A percentile compares a stretch with the other conserved stretches of the same genome.
These are phyloP conservation scores for Stegodyphus mimosarum DNA, from an alignment of 1,140 invertebrate genomes.

Conservation along the genomic window DNA sequence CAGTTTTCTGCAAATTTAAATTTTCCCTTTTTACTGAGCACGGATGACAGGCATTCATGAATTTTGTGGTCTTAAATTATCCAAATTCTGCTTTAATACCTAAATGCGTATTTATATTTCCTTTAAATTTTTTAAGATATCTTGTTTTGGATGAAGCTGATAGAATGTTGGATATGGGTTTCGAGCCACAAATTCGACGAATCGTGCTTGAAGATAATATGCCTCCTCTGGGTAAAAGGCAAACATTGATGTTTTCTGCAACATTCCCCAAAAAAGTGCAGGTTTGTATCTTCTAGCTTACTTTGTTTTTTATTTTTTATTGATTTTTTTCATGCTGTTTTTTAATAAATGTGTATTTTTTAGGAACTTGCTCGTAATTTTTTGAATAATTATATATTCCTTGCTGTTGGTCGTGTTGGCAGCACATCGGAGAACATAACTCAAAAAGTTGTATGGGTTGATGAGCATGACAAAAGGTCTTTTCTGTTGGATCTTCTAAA, in stretches of 20 bases:
- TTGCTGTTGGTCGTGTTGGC: conserved; percentile 98
- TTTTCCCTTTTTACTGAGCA: neutral
- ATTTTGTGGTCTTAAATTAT: neutral
- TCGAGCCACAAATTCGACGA: conserved; percentile 71
- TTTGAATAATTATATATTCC: conserved; percentile 97
- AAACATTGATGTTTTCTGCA: conserved; percentile 65
- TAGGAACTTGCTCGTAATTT: conserved; percentile 94
- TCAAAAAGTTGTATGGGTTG: conserved; percentile 98
- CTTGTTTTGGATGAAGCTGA: conserved; percentile 74
- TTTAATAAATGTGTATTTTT: neutral
- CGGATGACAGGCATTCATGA: neutral
- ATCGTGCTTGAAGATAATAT: conserved; percentile 86
- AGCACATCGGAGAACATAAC: conserved; percentile 99
- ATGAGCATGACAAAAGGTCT: conserved; percentile 95
- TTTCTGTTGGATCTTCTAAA: conserved; percentile 95
- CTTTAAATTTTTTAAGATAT: conserved; percentile 47
- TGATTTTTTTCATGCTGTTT: conserved; percentile 6
- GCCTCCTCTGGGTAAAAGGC: conserved; percentile 70
- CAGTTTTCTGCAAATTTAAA: neutral
- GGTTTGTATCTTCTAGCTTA: conserved; percentile 66
- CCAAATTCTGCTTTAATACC: neutral
- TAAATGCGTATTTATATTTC: neutral
- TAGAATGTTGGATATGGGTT: conserved; percentile 74
- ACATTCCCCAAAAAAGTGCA: conserved; percentile 68
- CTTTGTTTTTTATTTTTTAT: neutral